phyloP scores from a whole-genome alignment of 2,888 invertebrate species.

The Anarsia innoxiella region DNA sequence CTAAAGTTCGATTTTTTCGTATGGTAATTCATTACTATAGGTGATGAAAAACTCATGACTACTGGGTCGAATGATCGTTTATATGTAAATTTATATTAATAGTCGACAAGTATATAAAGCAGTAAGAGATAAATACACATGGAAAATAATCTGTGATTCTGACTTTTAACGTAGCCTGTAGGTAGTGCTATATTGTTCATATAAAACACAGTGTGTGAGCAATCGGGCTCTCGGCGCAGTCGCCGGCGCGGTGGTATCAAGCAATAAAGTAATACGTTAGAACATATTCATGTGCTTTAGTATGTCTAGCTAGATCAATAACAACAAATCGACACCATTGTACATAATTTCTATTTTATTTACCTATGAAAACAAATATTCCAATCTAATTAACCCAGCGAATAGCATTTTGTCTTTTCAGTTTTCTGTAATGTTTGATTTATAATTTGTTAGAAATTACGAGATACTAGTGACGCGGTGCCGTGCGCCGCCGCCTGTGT shows the following conservation, averaged over 20 bases:
- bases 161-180: constrained; percentile 69
- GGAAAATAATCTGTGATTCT: constrained; percentile 77
- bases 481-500: too few species aligned
- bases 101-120: constrained; percentile 45
- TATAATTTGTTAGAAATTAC: too few species aligned
- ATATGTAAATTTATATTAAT: constrained; percentile 49
- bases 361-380: too few species aligned
- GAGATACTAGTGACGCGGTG: too few species aligned
- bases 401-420: constrained; percentile 22
- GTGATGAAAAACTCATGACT: constrained; percentile 61
- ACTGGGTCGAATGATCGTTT: constrained; percentile 63
- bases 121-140: constrained; percentile 61
- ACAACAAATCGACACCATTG: too few species aligned
- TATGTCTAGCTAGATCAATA: constrained; percentile 2
- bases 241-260: constrained; percentile 1
- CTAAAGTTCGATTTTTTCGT: constrained; percentile 62
- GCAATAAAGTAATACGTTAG: constrained; percentile 5
- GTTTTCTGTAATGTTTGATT: too few species aligned
- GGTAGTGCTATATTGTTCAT: constrained; percentile 49
- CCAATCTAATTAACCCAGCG: constrained; percentile 26
- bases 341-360: too few species aligned
- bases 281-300: constrained; percentile 6
- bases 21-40: constrained; percentile 65
- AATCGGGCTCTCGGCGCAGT: not conserved
- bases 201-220: constrained; percentile 33